These are phyloP conservation scores for Amphibalanus amphitrite DNA, from an alignment of 1,140 invertebrate genomes.

Conservation along the genomic window DNA sequence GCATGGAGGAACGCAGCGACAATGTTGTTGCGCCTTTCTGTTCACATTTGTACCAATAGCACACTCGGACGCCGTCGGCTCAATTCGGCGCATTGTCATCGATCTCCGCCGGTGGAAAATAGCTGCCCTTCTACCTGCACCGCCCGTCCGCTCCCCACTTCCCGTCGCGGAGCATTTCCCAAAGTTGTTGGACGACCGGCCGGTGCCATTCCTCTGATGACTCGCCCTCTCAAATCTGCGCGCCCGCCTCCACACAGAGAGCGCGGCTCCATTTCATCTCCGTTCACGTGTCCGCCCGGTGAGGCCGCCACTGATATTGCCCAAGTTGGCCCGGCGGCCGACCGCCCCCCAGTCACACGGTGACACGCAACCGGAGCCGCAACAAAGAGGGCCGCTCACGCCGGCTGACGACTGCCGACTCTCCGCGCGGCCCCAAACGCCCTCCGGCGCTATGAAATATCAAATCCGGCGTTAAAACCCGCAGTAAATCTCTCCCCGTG, in stretches of 20 bases:
- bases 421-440: too few relatives aligned
- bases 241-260: background rate
- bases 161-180: too few relatives aligned
- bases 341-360: background rate
- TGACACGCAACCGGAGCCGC: background rate
- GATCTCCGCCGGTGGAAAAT: too few relatives aligned
- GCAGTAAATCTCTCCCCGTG: background rate
- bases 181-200: too few relatives aligned
- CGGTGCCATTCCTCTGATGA: background rate
- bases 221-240: background rate
- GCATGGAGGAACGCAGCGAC: too few relatives aligned
- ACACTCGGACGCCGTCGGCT: too few relatives aligned
- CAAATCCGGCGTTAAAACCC: background rate
- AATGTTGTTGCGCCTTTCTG: too few relatives aligned
- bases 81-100: too few relatives aligned
- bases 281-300: background rate
- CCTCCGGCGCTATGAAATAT: background rate
- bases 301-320: background rate
- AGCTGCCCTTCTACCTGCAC: too few relatives aligned
- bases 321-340: background rate
- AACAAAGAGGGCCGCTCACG: background rate
- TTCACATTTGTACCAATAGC: too few relatives aligned
- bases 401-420: too few relatives aligned
- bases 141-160: too few relatives aligned
- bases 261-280: background rate